Evolutionary conservation across 1,140 invertebrate species (phyloP).

Genomic region (Platorchestia sp.): DNA sequence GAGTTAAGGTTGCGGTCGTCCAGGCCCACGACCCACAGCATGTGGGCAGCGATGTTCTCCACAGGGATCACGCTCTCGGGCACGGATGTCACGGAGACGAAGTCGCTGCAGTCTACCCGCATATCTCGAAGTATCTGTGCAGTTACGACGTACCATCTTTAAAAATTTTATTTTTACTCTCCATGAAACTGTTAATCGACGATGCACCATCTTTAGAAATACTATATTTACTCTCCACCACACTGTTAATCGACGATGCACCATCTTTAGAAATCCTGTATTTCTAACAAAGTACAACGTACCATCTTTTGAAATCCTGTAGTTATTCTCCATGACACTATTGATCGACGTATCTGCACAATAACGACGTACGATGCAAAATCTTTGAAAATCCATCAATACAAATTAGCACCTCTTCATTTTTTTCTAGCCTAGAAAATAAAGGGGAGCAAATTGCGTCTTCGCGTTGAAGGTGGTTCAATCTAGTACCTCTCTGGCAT

Average conservation of each 20-base stretch:
- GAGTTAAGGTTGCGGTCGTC: conserved; percentile 63
- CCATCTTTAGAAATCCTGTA: not conserved
- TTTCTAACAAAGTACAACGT: not conserved
- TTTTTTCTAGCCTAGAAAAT: too few species aligned
- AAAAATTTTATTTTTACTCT: not conserved
- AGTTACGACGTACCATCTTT: not conserved
- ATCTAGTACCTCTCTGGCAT: too few species aligned
- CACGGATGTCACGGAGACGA: not conserved
- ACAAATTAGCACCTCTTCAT: too few species aligned
- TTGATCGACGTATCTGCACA: too few species aligned
- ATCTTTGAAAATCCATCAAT: too few species aligned
- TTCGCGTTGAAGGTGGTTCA: too few species aligned
- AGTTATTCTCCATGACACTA: too few species aligned
- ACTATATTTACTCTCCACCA: not conserved
- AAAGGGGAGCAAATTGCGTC: too few species aligned
- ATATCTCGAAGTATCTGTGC: not conserved
- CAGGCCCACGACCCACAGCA: conserved; percentile 60
- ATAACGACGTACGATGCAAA: too few species aligned
- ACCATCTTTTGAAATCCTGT: too few species aligned
- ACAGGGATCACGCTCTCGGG: conserved; percentile 63
- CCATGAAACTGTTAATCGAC: not conserved
- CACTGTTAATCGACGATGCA: not conserved
- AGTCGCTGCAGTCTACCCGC: conserved; percentile 50
- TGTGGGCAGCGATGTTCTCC: conserved; percentile 59
- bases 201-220: not conserved